Evolutionary conservation across 2,113 vertebrate species (phyloP).

Genomic region (Lophius piscatorius): DNA sequence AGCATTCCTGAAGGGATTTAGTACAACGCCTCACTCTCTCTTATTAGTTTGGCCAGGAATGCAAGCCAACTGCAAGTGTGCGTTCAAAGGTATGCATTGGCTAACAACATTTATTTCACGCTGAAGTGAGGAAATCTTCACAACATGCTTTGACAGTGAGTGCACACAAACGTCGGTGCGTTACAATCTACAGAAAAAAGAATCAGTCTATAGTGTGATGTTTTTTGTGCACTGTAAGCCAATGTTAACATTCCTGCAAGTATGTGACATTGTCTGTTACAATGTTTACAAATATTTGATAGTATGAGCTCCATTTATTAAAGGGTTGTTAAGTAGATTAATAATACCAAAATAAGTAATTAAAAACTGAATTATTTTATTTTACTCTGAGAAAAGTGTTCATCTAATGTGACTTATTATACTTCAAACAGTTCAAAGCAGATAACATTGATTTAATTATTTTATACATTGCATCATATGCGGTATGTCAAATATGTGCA

Average conservation of each 20-base stretch:
- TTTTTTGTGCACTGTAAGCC: not conserved
- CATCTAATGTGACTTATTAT: too few relatives aligned
- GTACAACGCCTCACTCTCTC: slow-evolving; percentile 41
- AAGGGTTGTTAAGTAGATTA: too few relatives aligned
- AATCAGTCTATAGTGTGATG: not conserved
- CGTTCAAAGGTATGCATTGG: slow-evolving; percentile 20
- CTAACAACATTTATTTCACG: slow-evolving; percentile 58
- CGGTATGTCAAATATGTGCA: too few relatives aligned
- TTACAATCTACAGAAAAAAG: not conserved
- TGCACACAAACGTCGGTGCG: not conserved
- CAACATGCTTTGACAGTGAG: not conserved
- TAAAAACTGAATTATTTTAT: too few relatives aligned
- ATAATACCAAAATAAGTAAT: too few relatives aligned
- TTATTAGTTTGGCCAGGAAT: slow-evolving; percentile 62
- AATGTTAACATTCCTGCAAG: slow-evolving; percentile 22
- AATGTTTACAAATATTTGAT: too few relatives aligned
- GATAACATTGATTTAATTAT: not conserved
- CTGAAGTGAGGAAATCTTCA: slow-evolving; percentile 37
- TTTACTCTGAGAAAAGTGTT: too few relatives aligned
- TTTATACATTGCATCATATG: not conserved
- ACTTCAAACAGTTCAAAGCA: not conserved
- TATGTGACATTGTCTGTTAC: not conserved
- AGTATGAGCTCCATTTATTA: too few relatives aligned
- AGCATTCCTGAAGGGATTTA: slow-evolving; percentile 63
- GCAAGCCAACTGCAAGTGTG: slow-evolving; percentile 57